These are phyloP conservation scores for Chaetorhynchus papuensis DNA, from an alignment of 2,113 vertebrate species.

Conservation along the genomic window DNA sequence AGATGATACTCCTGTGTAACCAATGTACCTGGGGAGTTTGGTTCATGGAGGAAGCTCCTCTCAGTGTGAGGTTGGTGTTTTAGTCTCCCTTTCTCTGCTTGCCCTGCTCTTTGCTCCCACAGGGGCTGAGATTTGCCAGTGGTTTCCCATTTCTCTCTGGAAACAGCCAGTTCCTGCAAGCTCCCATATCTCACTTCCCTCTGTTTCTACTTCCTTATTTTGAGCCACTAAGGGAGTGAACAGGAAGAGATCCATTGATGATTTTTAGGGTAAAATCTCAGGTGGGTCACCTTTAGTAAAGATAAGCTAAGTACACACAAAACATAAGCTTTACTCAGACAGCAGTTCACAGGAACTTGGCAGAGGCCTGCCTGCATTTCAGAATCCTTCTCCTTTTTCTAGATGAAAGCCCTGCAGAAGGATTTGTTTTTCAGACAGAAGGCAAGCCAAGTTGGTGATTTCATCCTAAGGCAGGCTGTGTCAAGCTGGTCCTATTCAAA, in stretches of 20 bases:
- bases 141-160: not conserved
- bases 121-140: fast-evolving
- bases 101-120: not conserved
- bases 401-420: constrained; percentile 64
- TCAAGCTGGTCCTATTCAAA: constrained; percentile 69
- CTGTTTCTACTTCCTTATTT: not conserved
- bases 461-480: constrained; percentile 67
- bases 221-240: not conserved
- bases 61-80: not conserved
- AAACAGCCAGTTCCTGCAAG: not conserved
- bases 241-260: not conserved
- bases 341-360: constrained; percentile 38
- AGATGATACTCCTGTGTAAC: not conserved
- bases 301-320: not conserved
- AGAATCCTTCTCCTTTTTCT: constrained; percentile 52
- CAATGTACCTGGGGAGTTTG: not conserved
- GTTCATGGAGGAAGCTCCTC: not conserved
- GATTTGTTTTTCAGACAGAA: constrained; percentile 64
- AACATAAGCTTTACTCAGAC: not conserved
- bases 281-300: not conserved
- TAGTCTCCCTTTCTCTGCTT: not conserved
- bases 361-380: constrained; percentile 24
- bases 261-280: not conserved
- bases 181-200: fast-evolving
- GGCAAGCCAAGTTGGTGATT: constrained; percentile 70